Base-by-base conservation (phyloP, 2,113 vertebrate genomes). In the Todiramphus chloris region DNA sequence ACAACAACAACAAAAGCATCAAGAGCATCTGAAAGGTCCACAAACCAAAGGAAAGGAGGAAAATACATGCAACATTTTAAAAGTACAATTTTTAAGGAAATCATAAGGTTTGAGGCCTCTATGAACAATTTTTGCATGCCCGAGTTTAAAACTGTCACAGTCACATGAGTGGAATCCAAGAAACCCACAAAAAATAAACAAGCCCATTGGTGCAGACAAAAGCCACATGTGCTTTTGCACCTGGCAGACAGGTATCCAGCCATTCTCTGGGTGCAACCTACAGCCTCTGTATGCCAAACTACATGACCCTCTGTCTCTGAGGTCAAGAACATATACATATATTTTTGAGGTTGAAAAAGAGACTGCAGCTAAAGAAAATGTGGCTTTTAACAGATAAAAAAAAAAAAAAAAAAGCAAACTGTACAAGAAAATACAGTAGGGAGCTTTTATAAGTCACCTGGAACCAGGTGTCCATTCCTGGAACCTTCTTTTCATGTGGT, bases 401-500 rank as follows among this genome's bases (percentile, higher is more conserved):
- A 83, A 28, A 28, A 66, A 59, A 35, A 41, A 41, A 41, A 41
- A 41, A 41, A 41, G 13, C 2, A 21, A 77, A 58, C 41, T 7
- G 15, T 13, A 43, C 5, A 72, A 87, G 35, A 90, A 94, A 78
- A 84, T 24, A 87, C 27, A 69, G 35, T 7, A 79, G 60, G 15
- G 48, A 87, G 35, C 39, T 92, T 95, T 87, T 72, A 88, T 41
- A 95, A 92, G 31, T 35, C 50, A 90, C 60, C 80, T 89, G 75
- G 84, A 89, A 82, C 66, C 55, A 60, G 20, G 24, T 28, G 66
- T 37, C 63, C 83, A 16, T 64, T 90, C 80, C 86, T 90, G 83
- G 83, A 95, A 94, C 33, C 53, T 77, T 21, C 51, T 95, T 89
- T 89, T 81, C 9, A 53, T 79, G 86, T 94, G 88, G 94, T 5